Evolutionary conservation across 2,888 invertebrate species (phyloP).

Genomic region (Acrocyrtus sp.): DNA sequence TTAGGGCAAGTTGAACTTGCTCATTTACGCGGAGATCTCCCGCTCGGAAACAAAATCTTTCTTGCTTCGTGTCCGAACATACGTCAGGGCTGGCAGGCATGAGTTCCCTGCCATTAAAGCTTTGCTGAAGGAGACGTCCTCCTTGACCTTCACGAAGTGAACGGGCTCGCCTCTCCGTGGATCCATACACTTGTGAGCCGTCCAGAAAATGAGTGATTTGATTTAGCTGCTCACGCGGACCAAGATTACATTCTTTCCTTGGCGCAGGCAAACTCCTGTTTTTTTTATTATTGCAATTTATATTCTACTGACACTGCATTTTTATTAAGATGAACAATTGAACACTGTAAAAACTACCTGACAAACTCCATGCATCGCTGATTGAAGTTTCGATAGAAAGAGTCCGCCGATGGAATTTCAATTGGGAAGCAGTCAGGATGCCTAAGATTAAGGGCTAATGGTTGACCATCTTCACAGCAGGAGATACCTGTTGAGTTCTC

Average conservation of each 20-base stretch:
- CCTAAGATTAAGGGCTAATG: constrained; percentile 59
- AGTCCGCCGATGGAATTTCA: constrained; percentile 66
- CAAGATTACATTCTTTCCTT: constrained; percentile 68
- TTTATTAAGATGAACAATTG: too few relatives aligned
- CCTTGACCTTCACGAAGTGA: constrained; percentile 72
- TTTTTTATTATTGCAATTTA: constrained; percentile 1
- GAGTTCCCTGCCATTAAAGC: constrained; percentile 72
- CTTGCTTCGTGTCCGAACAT: constrained; percentile 70
- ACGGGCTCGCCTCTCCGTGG: constrained; percentile 71
- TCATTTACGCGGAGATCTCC: constrained; percentile 69
- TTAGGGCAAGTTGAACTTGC: constrained; percentile 67
- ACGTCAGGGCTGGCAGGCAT: constrained; percentile 75
- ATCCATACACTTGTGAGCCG: constrained; percentile 78
- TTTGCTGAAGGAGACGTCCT: constrained; percentile 74
- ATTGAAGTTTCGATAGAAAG: constrained; percentile 66
- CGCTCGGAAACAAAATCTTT: constrained; percentile 59
- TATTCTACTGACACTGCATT: too few relatives aligned
- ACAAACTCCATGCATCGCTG: constrained; percentile 69
- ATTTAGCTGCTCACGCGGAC: constrained; percentile 74
- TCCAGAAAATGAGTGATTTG: constrained; percentile 80
- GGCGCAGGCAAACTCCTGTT: constrained; percentile 66
- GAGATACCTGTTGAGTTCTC: constrained; percentile 65
- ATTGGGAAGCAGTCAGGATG: constrained; percentile 67
- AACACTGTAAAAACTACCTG: constrained; percentile 60
- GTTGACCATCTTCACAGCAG: constrained; percentile 66